Base-by-base conservation (phyloP, 2,888 invertebrate species). In the Drosophila anceps region DNA sequence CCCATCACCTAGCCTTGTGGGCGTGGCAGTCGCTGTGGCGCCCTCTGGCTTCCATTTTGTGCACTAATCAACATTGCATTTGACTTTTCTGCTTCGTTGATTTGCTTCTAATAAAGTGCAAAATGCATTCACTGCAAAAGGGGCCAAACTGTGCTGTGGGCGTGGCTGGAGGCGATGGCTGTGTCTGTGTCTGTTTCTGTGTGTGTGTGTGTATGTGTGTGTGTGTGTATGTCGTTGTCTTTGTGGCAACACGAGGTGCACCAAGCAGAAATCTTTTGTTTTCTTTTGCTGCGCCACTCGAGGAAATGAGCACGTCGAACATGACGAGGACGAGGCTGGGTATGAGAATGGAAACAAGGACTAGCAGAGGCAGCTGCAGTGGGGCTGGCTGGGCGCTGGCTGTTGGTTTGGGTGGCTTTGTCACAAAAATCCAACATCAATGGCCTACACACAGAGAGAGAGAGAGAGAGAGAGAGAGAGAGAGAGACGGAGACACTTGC, bases 91-190 rank as follows among this genome's bases (percentile, higher is more conserved):
- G 90, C 90, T 83, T 88, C 81, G 84, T 69, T 84, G 84, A 88
- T 80, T 83, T 81, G 90, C 84, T 77, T 84, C 88, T 90, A 84
- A 84, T 84, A 90, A 79, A 90, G 88, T 86, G 89, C 84, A 90
- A 90, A 80, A 73, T 84, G 88, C 76, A 82, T 69, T 66, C 65
- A 48, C n/a, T 48, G 48, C 37, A 39, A 31, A 15, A 8, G 48
- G 29, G 20, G 20, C 13, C n/a, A 9, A 2, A 9, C 18, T 1
- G 50, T 0, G 10, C 15, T 0, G 7, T 12, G 43, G 44, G 20
- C 27, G 10, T 2, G 43, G 24, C 31, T 5, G 37, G 20, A 15
- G 51, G 55, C 27, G 48, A 6, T n/a, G 43, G 7, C 4, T 41
- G 39, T 6, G 13, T 24, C 20, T 20, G 18, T 0, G 41, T 43